A percentile compares a stretch with the other conserved stretches of the same genome.
Evolutionary conservation across 2,888 invertebrate genomes (phyloP).

Genomic region (Abscondita cerata): DNA sequence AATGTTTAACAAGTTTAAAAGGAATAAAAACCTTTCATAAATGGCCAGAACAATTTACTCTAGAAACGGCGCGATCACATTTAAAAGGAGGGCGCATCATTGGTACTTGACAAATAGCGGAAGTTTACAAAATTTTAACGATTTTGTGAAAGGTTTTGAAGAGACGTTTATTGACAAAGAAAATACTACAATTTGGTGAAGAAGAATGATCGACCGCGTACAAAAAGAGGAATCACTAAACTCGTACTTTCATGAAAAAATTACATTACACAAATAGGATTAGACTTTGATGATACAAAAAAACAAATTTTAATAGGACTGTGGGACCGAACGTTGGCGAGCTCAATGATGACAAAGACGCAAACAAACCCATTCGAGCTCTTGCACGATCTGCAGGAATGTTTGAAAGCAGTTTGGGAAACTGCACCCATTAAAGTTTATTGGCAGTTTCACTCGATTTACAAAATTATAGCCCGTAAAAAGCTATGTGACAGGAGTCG

Average conservation of each 20-base stretch:
- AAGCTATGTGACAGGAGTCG: too few species aligned
- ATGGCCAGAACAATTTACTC: constrained; percentile 29
- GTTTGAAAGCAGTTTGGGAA: too few species aligned
- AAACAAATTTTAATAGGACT: constrained; percentile 28
- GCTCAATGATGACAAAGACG: not conserved
- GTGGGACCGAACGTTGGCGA: constrained; percentile 5
- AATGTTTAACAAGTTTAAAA: constrained; percentile 12
- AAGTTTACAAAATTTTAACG: constrained; percentile 9
- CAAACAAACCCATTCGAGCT: too few species aligned
- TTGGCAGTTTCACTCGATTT: too few species aligned
- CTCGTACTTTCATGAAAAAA: constrained; percentile 20
- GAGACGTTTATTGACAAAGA: not conserved
- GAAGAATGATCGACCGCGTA: constrained; percentile 5
- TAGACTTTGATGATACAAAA: constrained; percentile 14
- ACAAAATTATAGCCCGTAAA: too few species aligned
- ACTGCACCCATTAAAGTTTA: too few species aligned
- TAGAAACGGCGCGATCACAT: constrained; percentile 34
- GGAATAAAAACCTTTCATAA: constrained; percentile 19
- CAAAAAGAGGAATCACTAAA: not conserved
- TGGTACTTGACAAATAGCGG: not conserved
- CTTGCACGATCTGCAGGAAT: too few species aligned
- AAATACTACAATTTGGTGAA: not conserved
- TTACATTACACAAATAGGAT: constrained; percentile 8
- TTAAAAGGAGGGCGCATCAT: constrained; percentile 5
- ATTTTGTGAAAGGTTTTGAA: not conserved